These are phyloP conservation scores for Coregonus suidteri DNA, from an alignment of 2,797 vertebrate genomes.

Conservation along the genomic window DNA sequence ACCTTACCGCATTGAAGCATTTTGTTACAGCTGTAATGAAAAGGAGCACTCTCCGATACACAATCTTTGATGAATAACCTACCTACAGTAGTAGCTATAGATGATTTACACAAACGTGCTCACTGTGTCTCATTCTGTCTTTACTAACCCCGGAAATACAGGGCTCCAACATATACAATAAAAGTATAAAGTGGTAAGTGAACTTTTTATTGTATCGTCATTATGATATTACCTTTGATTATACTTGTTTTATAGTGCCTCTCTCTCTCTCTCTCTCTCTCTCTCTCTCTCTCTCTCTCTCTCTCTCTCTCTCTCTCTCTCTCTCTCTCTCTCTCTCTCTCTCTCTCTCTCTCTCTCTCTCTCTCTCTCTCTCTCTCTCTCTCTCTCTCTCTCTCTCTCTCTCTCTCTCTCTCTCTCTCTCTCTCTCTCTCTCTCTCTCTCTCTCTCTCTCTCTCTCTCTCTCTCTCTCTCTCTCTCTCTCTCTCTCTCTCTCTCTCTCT, in stretches of 20 bases:
- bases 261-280: not conserved
- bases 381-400: too few species aligned
- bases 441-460: too few species aligned
- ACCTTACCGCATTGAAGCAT: not conserved
- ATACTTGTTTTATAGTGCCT: not conserved
- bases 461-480: too few species aligned
- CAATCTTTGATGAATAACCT: not conserved
- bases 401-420: too few species aligned
- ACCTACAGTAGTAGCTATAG: not conserved
- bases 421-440: not conserved
- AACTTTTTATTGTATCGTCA: not conserved
- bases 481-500: too few species aligned
- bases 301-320: too few species aligned
- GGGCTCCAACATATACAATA: not conserved
- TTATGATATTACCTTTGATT: not conserved
- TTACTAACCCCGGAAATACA: not conserved
- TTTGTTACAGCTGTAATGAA: not conserved
- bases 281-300: too few species aligned
- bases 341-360: too few species aligned
- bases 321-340: too few species aligned
- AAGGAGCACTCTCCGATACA: not conserved
- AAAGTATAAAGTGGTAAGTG: not conserved
- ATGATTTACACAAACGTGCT: not conserved
- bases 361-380: too few species aligned
- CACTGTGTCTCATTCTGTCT: not conserved